phyloP scores from a whole-genome alignment of 2,797 vertebrate species.

The Alca torda region DNA sequence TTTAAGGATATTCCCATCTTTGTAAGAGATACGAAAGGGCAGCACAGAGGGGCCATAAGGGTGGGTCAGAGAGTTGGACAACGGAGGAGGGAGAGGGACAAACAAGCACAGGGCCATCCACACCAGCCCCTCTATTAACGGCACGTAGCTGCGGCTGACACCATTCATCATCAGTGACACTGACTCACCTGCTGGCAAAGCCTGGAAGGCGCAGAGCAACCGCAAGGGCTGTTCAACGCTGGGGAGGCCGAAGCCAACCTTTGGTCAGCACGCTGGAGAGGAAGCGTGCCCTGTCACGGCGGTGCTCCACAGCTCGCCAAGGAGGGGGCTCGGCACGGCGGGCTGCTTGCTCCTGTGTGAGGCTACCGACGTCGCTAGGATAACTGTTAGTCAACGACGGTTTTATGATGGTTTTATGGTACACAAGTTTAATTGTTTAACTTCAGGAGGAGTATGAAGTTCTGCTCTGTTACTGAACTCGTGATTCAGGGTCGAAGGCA shows the following conservation, averaged over 20 bases:
- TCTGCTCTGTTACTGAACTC: neutral
- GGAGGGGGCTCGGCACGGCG: neutral
- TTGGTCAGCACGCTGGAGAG: fast-evolving
- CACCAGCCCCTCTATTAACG: neutral
- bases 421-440: neutral
- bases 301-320: neutral
- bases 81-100: neutral
- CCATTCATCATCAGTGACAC: neutral
- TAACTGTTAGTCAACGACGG: fast-evolving
- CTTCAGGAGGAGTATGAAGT: neutral
- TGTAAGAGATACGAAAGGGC: neutral
- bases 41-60: neutral
- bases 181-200: neutral
- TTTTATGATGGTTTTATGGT: neutral
- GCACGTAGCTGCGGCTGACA: fast-evolving
- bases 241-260: neutral
- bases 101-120: neutral
- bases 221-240: neutral
- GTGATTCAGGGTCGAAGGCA: neutral
- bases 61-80: neutral
- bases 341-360: fast-evolving
- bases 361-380: neutral
- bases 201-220: neutral
- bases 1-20: neutral
- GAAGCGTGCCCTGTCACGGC: neutral